Evolutionary conservation across 2,888 invertebrate species (phyloP), one percentile per base, ranked within the genome.

Genomic region (Limnephilus marmoratus): DNA sequence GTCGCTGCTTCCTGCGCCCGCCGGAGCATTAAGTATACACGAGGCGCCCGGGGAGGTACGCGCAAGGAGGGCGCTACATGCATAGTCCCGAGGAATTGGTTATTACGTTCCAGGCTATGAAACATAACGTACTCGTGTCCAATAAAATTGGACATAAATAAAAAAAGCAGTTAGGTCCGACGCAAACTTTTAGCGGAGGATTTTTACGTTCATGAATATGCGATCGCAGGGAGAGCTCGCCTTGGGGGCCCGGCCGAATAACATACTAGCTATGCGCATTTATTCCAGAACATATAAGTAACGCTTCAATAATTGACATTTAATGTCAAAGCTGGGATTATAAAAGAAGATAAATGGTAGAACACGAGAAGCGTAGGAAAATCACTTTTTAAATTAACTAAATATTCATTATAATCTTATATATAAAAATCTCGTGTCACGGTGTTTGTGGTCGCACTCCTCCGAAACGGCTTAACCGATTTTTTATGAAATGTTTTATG

Each of bases 231-330:
- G 81, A 31, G 85, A 24, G 80, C 13, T n/a, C 53, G 85, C 45
- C 80, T 37, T 34, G 31, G 91, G 53, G 81, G 29, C 24, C 95
- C 95, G 95, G 94, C 94, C 83, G 24, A 83, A 18, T 24, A 37
- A 37, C 37, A 37, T 41, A 41, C 83, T 83, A 24, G 37, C 37
- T 24, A 7, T 94, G 94, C 94, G 94, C 49, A 83, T 81, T 68
- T 68, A n/a, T 53, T n/a, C 85, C 29, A 37, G 41, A 90, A 13
- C 24, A 81, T 89, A 49, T n/a, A 37, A 81, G 89, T 89, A 88
- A 90, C 90, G 85, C 80, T 94, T 94, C 94, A 94, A 83, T 83
- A 37, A 95, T 95, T 95, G 94, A 94, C 94, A 94, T 93, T 94
- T 94, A 93, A 93, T 90, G 92, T 94, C 94, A 94, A 31, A 81